Base-by-base conservation (phyloP, 2,113 vertebrate genomes). In the Pionites leucogaster region DNA sequence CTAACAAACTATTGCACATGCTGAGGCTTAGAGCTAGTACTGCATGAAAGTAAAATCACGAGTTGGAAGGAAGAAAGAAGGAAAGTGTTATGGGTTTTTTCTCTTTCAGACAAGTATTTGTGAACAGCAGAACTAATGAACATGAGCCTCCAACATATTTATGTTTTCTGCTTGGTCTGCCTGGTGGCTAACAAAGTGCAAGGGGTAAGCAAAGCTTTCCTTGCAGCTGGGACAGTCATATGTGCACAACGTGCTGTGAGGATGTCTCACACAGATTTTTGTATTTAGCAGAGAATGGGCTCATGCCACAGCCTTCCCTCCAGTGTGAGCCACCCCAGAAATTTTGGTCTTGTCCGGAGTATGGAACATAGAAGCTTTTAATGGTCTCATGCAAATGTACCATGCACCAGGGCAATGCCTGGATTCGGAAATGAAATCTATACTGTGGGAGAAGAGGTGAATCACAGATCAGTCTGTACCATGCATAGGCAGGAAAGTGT, bases 181-280 rank as follows among this genome's bases (percentile, higher is more conserved):
- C 13, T 6, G 3, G 25, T 39, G 78, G 47, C 33, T 55, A 25
- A 31, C 25, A 63, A 78, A n/a, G 33, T 0, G 0, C 37, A 79
- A 76, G 8, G 9, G 63, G 33, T 29, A 78, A 76, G 33, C 4
- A 44, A 79, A 64, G 5, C 3, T 71, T 89, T 41, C 17, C 4
- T 2, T 42, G 25, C 11, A 39, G 17, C 57, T 77, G 65, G 4
- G 42, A 60, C 63, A 10, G 23, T 27, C 35, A 10, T 2, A 16
- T 1, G 1, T 22, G 42, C 35, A 37, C 1, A 2, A 17, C 1
- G 0, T 44, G 46, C 28, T 80, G 23, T 1, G 1, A 82, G 85
- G 44, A 62, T 1, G 0, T 39, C 35, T 81, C 25, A 24, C 20
- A 28, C 20, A 39, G 50, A 55, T 62, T 62, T 85, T 31, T 5